Evolutionary conservation across 2,113 vertebrate genomes (phyloP).

Genomic region (Quiscalus mexicanus): DNA sequence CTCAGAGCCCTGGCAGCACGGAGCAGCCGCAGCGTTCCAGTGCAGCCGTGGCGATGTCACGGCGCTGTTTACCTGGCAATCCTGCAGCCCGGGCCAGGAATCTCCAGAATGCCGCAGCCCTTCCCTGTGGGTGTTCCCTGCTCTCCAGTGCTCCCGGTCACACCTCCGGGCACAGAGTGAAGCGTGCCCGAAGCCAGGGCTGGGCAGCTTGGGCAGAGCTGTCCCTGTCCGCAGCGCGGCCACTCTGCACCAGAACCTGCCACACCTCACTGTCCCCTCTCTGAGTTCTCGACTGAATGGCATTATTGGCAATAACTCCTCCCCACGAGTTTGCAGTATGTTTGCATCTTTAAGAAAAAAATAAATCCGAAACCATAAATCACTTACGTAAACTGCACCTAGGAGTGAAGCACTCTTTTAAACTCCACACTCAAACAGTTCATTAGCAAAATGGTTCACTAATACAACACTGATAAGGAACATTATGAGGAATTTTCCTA

Average conservation of each 20-base stretch:
- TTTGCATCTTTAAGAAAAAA: not conserved
- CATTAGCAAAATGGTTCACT: not conserved
- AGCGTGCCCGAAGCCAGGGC: not conserved
- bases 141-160: not conserved
- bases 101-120: not conserved
- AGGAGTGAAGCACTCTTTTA: not conserved
- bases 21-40: not conserved
- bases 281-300: not conserved
- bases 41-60: not conserved
- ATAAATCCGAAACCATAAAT: not conserved
- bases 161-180: not conserved
- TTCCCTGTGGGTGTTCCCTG: not conserved
- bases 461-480: not conserved
- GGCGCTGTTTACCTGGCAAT: rapidly evolving
- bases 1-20: not conserved
- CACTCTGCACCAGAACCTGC: not conserved
- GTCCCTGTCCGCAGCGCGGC: rapidly evolving
- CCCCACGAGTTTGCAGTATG: not conserved
- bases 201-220: not conserved
- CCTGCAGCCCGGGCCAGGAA: not conserved
- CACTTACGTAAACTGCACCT: not conserved
- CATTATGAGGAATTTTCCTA: not conserved
- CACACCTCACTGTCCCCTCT: not conserved
- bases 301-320: not conserved
- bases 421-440: not conserved